Conservation (phyloP, 2,113 vertebrate species). For the Salvelinus sp. region DNA sequence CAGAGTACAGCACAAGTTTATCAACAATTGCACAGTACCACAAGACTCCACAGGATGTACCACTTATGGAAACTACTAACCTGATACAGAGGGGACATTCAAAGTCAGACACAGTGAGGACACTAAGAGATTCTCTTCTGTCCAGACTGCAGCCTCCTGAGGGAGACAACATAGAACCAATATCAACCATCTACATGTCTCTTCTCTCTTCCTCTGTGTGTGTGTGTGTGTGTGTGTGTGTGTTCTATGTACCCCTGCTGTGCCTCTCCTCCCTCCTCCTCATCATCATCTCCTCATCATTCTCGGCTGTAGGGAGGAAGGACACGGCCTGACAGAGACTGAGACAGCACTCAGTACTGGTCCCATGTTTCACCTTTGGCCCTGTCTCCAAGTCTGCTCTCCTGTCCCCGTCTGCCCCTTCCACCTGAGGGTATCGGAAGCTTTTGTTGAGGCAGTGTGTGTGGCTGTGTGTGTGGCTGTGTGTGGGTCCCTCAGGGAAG, state of each 20-base stretch:
- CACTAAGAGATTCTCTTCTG: conserved; percentile 47
- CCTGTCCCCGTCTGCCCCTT: conserved; percentile 18
- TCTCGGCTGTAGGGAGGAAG: conserved; percentile 72
- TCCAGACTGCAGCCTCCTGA: conserved; percentile 44
- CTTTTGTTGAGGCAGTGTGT: background rate
- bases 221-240: background rate
- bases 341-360: conserved; percentile 71
- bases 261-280: conserved; percentile 61
- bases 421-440: conserved; percentile 27
- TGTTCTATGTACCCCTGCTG: conserved; percentile 44
- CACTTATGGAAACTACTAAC: conserved; percentile 60
- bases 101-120: conserved; percentile 81
- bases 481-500: conserved; percentile 43
- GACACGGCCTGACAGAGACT: conserved; percentile 75
- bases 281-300: conserved; percentile 70
- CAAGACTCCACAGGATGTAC: too few relatives aligned
- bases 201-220: background rate
- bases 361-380: conserved; percentile 53
- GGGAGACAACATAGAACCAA: background rate
- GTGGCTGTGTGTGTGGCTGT: conserved; percentile 9
- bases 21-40: too few relatives aligned
- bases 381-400: conserved; percentile 32
- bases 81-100: conserved; percentile 91
- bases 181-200: background rate
- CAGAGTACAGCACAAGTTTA: background rate